Conservation (phyloP, 2,797 vertebrate genomes). For the Lepus oiostolus region DNA sequence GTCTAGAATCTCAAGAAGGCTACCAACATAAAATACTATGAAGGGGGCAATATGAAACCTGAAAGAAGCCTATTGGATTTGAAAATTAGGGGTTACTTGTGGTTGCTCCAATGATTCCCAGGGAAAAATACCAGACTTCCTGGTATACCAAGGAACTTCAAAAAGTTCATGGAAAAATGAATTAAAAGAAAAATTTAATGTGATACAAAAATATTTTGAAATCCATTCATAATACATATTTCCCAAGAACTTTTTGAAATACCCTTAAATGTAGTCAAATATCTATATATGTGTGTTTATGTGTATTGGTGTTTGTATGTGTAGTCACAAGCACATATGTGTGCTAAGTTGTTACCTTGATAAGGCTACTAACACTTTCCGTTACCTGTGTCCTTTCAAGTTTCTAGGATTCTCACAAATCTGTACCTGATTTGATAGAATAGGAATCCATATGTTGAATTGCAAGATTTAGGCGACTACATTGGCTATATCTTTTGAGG, state of each 20-base stretch:
- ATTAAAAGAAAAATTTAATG: too few relatives aligned
- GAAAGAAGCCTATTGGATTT: background rate
- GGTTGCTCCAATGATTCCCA: background rate
- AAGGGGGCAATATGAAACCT: background rate
- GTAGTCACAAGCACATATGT: rapidly evolving
- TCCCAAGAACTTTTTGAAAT: too few relatives aligned
- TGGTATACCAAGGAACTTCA: too few relatives aligned
- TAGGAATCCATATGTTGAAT: background rate
- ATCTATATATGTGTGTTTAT: background rate
- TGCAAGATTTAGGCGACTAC: conserved; percentile 9
- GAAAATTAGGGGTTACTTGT: background rate
- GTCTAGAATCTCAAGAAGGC: background rate
- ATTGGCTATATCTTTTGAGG: background rate
- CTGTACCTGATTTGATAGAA: background rate
- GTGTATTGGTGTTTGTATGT: background rate
- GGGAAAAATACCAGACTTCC: too few relatives aligned
- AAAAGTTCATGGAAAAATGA: too few relatives aligned
- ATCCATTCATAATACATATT: too few relatives aligned
- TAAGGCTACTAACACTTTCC: background rate
- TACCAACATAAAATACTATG: background rate
- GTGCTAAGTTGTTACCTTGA: background rate
- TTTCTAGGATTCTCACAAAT: background rate
- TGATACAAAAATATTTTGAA: too few relatives aligned
- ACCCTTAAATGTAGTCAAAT: too few relatives aligned
- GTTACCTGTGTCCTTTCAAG: background rate